Evolutionary conservation across 2,113 vertebrate genomes (phyloP), one percentile per base, ranked within the genome.

Genomic region (Strigops habroptila): DNA sequence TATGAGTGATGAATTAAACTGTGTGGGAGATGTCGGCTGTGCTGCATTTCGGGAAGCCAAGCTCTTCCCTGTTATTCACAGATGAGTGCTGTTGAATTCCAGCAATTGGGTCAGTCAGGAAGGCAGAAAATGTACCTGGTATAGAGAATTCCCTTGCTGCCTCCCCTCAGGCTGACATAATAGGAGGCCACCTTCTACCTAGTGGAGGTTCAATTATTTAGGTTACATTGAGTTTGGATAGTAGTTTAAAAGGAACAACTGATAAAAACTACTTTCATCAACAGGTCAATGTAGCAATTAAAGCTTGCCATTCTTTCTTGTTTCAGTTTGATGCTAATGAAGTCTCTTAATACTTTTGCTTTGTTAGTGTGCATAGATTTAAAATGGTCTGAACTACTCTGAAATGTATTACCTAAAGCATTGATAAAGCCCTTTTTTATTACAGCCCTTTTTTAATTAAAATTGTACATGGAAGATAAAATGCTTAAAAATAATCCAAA

Each of bases 1-100:
- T 94, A 63, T 64, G 57, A 90, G 84, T 86, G 75, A 92, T 93
- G 85, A 91, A 88, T 97, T 96, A 86, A 96, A 91, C 82, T 94
- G 64, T 76, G 84, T 94, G 88, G 91, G 94, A 91, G 87, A 94
- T 68, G 49, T 70, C 90, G 79, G 82, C 91, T 96, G 31, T 59
- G 49, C 59, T 78, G 82, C 30, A 11, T 91, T 95, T 93, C 53
- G 93, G 94, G 93, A 93, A 95, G 87, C 91, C 78, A 88, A 90
- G 53, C 51, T 89, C 37, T 80, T 87, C 67, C 37, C 53, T 67
- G n/a, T 88, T 94, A 75, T 53, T 93, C 75, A 94, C 82, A 93
- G 87, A 94, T 62, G 85, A 96, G 69, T 91, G 87, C 90, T 86
- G 90, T 90, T 86, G 67, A 90, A 86, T 93, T 95, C 87, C 85